Conservation (phyloP, 2,797 vertebrate genomes). For the Tokudaia muenninki region DNA sequence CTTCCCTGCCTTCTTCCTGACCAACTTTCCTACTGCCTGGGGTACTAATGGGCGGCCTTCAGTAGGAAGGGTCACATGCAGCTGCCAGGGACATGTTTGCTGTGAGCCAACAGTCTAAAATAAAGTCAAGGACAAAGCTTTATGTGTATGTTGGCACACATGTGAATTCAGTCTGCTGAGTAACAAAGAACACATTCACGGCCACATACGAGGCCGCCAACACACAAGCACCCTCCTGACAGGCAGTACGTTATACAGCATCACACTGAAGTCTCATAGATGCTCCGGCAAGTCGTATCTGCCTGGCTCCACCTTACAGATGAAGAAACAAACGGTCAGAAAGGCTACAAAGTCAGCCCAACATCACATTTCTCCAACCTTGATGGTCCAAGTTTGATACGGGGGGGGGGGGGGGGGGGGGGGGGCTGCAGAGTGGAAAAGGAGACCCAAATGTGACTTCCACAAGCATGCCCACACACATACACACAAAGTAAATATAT, state of each 20-base stretch:
- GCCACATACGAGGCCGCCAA: conserved; percentile 38
- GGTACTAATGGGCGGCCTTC: not conserved
- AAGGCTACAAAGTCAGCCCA: no score
- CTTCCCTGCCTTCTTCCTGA: conserved; percentile 7
- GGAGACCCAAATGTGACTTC: not conserved
- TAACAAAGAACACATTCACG: conserved; percentile 76
- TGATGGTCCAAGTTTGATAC: not conserved
- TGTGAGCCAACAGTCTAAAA: conserved; percentile 71
- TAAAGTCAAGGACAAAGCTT: conserved; percentile 76
- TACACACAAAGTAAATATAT: not conserved
- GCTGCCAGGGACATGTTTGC: conserved; percentile 73
- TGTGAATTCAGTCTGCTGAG: conserved; percentile 66
- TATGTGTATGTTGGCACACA: conserved; percentile 80
- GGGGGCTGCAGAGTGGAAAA: not conserved
- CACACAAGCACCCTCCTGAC: conserved; percentile 41
- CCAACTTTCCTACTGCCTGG: not conserved
- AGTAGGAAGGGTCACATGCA: conserved; percentile 13
- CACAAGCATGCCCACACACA: not conserved
- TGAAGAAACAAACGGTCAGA: not conserved
- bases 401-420: no score
- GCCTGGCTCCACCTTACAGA: not conserved
- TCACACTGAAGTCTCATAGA: not conserved
- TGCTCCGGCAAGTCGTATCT: not conserved
- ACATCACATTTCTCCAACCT: not conserved
- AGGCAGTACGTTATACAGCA: not conserved